phyloP scores from a whole-genome alignment of 2,113 vertebrate genomes.

The Tor tambroides region DNA sequence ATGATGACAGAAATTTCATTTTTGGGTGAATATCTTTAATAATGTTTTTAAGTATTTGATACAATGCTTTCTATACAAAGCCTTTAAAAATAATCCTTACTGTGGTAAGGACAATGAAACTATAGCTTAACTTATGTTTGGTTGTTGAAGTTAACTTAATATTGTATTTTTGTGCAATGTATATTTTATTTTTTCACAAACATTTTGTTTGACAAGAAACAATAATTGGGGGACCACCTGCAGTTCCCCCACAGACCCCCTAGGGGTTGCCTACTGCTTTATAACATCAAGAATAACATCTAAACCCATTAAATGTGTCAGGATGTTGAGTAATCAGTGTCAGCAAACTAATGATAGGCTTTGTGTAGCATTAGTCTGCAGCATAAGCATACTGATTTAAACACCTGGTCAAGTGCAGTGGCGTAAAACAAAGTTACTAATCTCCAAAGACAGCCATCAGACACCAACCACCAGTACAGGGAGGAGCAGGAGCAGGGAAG shows the following conservation, averaged over 20 bases:
- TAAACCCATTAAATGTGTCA: neutral
- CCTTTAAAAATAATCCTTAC: neutral
- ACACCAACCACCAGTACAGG: slow-evolving; percentile 4
- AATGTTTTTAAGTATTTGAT: neutral
- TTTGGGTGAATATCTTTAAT: neutral
- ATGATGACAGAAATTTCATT: no score
- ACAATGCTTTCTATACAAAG: neutral
- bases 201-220: neutral
- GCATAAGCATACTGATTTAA: neutral
- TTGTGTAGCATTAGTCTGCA: neutral
- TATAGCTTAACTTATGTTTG: neutral
- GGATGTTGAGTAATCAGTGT: neutral
- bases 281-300: neutral
- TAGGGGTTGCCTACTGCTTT: neutral
- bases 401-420: neutral
- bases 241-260: neutral
- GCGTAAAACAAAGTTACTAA: neutral
- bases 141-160: neutral
- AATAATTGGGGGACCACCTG: slow-evolving; percentile 6
- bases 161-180: neutral
- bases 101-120: neutral
- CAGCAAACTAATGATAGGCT: neutral
- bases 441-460: slow-evolving; percentile 32
- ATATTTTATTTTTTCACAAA: neutral
- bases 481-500: slow-evolving; percentile 3